Evolutionary conservation across 2,113 vertebrate species (phyloP), one percentile per base, ranked within the genome.

Genomic region (Microcebus tavaratra): DNA sequence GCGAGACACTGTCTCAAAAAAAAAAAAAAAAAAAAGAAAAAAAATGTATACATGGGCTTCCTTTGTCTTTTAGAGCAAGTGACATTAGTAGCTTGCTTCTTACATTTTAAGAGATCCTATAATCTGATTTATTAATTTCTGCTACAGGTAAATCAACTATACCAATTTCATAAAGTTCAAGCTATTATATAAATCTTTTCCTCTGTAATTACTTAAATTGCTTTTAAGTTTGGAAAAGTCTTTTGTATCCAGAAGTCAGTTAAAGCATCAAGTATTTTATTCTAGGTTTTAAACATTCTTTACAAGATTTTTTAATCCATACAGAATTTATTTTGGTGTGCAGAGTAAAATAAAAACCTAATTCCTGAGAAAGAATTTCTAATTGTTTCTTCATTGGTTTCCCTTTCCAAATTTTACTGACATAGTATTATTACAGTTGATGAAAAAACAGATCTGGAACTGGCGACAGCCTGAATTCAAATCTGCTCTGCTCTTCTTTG

Each of bases 201-300:
- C 45, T 92, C 91, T 83, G 42, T 83, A 94, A 96, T 48, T 89
- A 89, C 29, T 65, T 68, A 82, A 76, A 93, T 8, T 96, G 68
- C 36, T 93, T 81, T 94, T 75, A 75, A 86, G 10, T 91, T 91
- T 70, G 89, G 14, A 68, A 86, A 93, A 84, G 29, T 18, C 29
- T 72, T 89, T 80, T 34, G 2, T 72, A 75, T 20, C 20, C 36
- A 83, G 5, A 68, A 94, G 21, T 75, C 45, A 68, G 50, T 59
- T 45, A 88, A 82, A 68, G 23, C 20, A 90, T 27, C 25, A 14
- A 63, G 6, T 63, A 68, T 70, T 81, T 91, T 86, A 91, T 85
- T 88, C 4, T 53, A 85, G 39, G 29, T 85, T 93, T 76, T 53
- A 65, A 50, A 80, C 25, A 88, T 42, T 72, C 96, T 81, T 88